Evolutionary conservation across 2,888 invertebrate genomes (phyloP).

Genomic region (Lasioglossum villosulum): DNA sequence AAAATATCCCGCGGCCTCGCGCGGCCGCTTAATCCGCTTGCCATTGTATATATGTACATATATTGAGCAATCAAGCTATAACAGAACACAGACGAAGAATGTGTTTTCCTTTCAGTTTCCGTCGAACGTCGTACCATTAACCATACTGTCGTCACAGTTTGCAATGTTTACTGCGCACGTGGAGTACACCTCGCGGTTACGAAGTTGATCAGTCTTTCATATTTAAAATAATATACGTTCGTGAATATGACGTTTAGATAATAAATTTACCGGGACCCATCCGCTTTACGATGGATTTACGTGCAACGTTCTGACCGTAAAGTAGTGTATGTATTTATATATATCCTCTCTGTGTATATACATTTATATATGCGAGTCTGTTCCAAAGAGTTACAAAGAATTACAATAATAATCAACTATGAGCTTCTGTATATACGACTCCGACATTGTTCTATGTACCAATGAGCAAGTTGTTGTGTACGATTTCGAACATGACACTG

Average conservation of each 20-base stretch:
- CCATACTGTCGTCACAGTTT: not conserved
- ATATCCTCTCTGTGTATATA: too few species aligned
- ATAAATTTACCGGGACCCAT: not conserved
- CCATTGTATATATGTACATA: too few species aligned
- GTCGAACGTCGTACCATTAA: too few species aligned
- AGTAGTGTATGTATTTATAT: not conserved
- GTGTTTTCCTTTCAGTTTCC: not conserved
- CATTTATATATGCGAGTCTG: too few species aligned
- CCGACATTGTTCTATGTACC: conserved; percentile 76
- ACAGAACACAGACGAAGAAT: too few species aligned
- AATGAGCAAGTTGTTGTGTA: conserved; percentile 77
- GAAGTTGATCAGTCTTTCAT: not conserved
- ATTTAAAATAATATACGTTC: not conserved
- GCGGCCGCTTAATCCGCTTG: too few species aligned
- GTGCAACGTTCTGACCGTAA: not conserved
- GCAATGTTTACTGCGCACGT: not conserved
- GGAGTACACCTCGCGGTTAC: not conserved
- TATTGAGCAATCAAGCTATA: too few species aligned
- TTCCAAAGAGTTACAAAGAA: conserved; percentile 4
- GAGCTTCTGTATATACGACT: conserved; percentile 78
- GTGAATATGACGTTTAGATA: not conserved
- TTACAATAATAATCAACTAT: conserved; percentile 60
- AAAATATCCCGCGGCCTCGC: too few species aligned
- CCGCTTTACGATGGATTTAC: not conserved
- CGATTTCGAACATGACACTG: conserved; percentile 66